A percentile compares a stretch with the other conserved stretches of the same genome.
phyloP scores from a whole-genome alignment of 2,888 invertebrate species.

The Drosophila maculinotata region DNA sequence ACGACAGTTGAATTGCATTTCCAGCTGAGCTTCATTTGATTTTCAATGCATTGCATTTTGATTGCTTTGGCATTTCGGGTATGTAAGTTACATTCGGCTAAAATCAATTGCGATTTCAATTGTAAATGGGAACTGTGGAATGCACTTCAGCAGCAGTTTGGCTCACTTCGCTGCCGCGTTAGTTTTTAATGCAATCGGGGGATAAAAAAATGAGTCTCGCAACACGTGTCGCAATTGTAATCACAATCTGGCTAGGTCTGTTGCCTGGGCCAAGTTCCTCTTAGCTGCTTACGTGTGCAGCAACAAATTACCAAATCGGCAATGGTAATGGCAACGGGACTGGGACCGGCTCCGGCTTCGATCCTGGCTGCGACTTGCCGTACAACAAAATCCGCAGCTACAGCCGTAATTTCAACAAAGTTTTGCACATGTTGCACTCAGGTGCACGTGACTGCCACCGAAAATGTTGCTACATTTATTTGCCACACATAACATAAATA shows the following conservation, averaged over 20 bases:
- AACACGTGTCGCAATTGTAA: constrained; percentile 34
- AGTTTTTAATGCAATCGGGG: constrained; percentile 14
- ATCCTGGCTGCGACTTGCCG: constrained; percentile 5
- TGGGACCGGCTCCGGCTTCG: constrained; percentile 3
- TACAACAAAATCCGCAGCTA: constrained; percentile 22
- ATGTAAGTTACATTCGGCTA: constrained; percentile 9
- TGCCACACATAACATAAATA: constrained; percentile 56
- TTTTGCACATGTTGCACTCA: constrained; percentile 60
- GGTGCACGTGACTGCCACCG: constrained; percentile 53
- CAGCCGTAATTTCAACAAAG: constrained; percentile 35
- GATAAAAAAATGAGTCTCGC: not conserved
- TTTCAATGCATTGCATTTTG: constrained; percentile 60
- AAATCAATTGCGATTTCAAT: constrained; percentile 29
- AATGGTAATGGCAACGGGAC: constrained; percentile 5
- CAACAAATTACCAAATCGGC: constrained; percentile 48
- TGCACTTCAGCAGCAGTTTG: constrained; percentile 15
- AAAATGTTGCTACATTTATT: constrained; percentile 40
- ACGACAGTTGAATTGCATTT: constrained; percentile 40
- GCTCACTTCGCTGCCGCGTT: constrained; percentile 22
- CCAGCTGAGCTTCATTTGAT: constrained; percentile 45
- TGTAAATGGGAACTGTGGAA: constrained; percentile 2
- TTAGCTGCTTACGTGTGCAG: constrained; percentile 56
- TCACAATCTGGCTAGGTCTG: constrained; percentile 5
- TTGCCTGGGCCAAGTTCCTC: constrained; percentile 26
- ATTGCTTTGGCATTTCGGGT: constrained; percentile 20